phyloP scores from a whole-genome alignment of 2,888 invertebrate genomes.

The Thera obeliscata region DNA sequence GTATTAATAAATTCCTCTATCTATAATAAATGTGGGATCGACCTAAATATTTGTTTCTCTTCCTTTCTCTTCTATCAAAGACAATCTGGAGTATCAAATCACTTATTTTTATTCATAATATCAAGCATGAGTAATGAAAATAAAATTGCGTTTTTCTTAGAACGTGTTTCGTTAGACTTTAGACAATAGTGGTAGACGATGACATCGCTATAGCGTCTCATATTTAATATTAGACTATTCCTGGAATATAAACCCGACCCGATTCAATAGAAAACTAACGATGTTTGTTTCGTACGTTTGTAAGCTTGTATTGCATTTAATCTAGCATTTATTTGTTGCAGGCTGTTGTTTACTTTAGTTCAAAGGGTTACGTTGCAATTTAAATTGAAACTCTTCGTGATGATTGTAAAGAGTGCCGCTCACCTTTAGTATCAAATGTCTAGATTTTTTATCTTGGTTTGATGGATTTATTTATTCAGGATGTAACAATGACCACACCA shows the following conservation, averaged over 20 bases:
- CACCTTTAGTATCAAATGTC: no score
- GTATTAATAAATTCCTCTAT: no score
- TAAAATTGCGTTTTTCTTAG: neutral
- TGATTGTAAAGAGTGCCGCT: no score
- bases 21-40: no score
- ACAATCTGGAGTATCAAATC: no score
- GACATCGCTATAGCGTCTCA: conserved; percentile 37
- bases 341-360: neutral
- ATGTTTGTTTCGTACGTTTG: neutral
- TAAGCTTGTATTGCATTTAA: neutral
- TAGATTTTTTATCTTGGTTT: no score
- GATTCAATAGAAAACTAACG: conserved; percentile 14
- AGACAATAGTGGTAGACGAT: conserved; percentile 14
- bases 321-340: neutral
- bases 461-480: neutral
- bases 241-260: conserved; percentile 47
- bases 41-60: no score
- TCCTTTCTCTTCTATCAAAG: no score
- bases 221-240: conserved; percentile 62
- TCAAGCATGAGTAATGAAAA: no score
- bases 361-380: no score
- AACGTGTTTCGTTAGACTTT: neutral
- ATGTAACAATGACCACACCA: neutral
- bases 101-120: no score
- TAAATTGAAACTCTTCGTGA: no score